Conservation (phyloP, 1,140 invertebrate genomes). For the Elysia chlorotica region DNA sequence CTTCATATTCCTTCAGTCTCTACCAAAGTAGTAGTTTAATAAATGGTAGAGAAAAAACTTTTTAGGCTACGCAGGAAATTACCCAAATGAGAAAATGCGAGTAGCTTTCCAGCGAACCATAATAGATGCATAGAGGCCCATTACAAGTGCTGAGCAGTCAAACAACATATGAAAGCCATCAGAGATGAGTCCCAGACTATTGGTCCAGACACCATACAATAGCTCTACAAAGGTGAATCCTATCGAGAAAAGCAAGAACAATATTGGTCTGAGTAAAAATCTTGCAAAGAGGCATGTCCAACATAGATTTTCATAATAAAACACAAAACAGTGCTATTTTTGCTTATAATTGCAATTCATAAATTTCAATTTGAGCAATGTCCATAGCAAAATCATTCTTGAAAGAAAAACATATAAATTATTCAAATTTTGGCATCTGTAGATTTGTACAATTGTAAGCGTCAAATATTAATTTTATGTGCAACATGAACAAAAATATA, state of each 20-base stretch:
- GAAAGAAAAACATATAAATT: no score
- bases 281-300: neutral
- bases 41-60: neutral
- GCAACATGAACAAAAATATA: no score
- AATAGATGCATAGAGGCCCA: conserved; percentile 89
- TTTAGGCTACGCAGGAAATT: conserved; percentile 5
- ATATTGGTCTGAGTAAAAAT: neutral
- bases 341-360: no score
- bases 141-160: conserved; percentile 93
- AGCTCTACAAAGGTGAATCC: conserved; percentile 88
- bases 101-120: conserved; percentile 85
- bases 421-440: no score
- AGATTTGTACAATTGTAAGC: no score
- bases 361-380: no score
- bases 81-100: conserved; percentile 91
- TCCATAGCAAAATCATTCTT: no score
- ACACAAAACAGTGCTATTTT: no score
- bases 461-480: no score
- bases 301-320: neutral
- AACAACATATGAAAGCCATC: conserved; percentile 99
- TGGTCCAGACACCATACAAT: conserved; percentile 93
- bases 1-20: no score
- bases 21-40: no score
- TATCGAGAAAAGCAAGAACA: conserved; percentile 19
- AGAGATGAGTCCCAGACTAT: conserved; percentile 91